Percentiles rank a stretch among this genome's conserved stretches.
phyloP scores from a whole-genome alignment of 2,888 invertebrate genomes.

The Sylvicola fuscatus region DNA sequence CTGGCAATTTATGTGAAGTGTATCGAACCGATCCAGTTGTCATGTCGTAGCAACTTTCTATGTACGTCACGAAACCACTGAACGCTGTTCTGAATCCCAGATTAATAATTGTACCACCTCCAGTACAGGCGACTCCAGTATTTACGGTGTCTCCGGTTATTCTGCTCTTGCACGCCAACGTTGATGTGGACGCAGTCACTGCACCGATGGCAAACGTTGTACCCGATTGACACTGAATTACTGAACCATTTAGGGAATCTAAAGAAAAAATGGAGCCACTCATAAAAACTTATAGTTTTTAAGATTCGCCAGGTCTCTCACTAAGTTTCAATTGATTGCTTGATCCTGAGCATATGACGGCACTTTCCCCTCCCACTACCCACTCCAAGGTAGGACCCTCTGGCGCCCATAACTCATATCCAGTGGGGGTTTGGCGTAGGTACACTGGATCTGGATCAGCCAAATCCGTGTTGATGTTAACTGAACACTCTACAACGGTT shows the following conservation, averaged over 20 bases:
- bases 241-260: not conserved
- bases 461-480: not conserved
- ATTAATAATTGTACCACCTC: slow-evolving; percentile 4
- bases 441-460: not conserved
- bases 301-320: not conserved
- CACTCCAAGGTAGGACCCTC: not conserved
- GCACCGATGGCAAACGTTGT: not conserved
- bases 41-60: slow-evolving; percentile 7
- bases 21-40: slow-evolving; percentile 6
- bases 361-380: not conserved
- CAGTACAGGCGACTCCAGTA: slow-evolving; percentile 3
- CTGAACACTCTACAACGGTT: not conserved
- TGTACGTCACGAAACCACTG: slow-evolving; percentile 5
- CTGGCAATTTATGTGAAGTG: slow-evolving; percentile 6
- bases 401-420: not conserved
- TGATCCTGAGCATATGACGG: slow-evolving; percentile 1
- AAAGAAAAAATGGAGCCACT: not conserved
- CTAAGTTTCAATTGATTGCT: slow-evolving; percentile 1
- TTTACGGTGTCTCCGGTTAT: not conserved
- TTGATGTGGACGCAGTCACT: not conserved
- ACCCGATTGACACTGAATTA: not conserved
- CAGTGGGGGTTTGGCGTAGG: not conserved
- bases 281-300: not conserved
- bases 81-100: slow-evolving; percentile 6
- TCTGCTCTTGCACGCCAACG: not conserved